Percentiles rank a stretch among this genome's conserved stretches.
These are phyloP conservation scores for Lagopus muta DNA, from an alignment of 2,113 vertebrate species.

Conservation along the genomic window DNA sequence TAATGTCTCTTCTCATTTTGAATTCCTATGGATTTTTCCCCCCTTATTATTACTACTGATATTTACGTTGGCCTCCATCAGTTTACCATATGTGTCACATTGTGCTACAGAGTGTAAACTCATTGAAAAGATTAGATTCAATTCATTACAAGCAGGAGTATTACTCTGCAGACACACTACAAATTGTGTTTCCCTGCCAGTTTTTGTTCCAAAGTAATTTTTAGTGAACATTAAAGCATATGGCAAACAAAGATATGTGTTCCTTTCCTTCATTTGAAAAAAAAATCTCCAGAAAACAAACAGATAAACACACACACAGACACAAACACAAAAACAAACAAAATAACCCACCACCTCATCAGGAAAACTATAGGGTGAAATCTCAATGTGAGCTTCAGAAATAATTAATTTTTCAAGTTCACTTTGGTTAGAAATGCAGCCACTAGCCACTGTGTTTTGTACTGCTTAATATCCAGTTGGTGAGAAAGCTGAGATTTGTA, in stretches of 20 bases:
- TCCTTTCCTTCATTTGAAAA: neutral
- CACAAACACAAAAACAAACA: neutral
- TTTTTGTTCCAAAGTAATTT: conserved; percentile 36
- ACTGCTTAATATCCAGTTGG: neutral
- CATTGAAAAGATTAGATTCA: conserved; percentile 1
- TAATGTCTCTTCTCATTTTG: neutral
- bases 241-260: neutral
- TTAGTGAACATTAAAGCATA: conserved; percentile 27
- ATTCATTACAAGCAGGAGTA: neutral
- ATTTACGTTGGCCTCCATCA: conserved; percentile 15
- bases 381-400: neutral
- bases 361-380: neutral
- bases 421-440: neutral
- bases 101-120: neutral
- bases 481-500: neutral
- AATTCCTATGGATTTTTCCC: neutral
- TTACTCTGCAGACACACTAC: conserved; percentile 9
- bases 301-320: neutral
- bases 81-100: conserved; percentile 30
- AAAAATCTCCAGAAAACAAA: neutral
- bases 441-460: neutral
- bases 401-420: neutral
- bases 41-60: neutral
- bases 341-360: neutral
- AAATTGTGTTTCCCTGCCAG: conserved; percentile 23